phyloP scores from a whole-genome alignment of 2,797 vertebrate genomes.

The Galago senegalensis region DNA sequence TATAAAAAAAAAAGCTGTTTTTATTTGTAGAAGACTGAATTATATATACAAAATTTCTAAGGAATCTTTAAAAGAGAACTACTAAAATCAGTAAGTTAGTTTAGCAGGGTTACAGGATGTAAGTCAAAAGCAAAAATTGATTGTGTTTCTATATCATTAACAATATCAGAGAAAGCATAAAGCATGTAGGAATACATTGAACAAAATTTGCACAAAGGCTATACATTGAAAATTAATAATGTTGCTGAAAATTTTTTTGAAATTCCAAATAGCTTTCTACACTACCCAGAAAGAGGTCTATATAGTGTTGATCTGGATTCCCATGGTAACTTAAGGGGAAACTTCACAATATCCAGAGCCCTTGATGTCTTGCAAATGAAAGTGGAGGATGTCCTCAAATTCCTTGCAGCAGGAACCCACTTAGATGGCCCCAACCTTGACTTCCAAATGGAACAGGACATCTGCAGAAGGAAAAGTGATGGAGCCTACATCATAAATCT shows the following conservation, averaged over 20 bases:
- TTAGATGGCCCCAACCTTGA: too few species aligned
- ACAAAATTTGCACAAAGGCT: not conserved
- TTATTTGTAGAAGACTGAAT: not conserved
- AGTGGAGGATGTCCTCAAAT: too few species aligned
- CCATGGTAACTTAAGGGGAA: too few species aligned
- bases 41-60: not conserved
- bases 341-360: too few species aligned
- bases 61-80: not conserved
- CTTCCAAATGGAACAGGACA: too few species aligned
- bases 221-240: not conserved
- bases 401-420: too few species aligned
- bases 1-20: not conserved
- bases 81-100: constrained; percentile 18
- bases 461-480: too few species aligned
- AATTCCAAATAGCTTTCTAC: not conserved
- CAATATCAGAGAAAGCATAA: not conserved
- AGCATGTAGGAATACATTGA: not conserved
- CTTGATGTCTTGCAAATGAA: too few species aligned
- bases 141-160: not conserved
- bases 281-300: too few species aligned
- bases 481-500: too few species aligned
- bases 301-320: too few species aligned
- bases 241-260: not conserved
- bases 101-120: not conserved
- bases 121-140: not conserved